phyloP scores from a whole-genome alignment of 2,888 invertebrate species.

The Melikaiella ostensackeni region DNA sequence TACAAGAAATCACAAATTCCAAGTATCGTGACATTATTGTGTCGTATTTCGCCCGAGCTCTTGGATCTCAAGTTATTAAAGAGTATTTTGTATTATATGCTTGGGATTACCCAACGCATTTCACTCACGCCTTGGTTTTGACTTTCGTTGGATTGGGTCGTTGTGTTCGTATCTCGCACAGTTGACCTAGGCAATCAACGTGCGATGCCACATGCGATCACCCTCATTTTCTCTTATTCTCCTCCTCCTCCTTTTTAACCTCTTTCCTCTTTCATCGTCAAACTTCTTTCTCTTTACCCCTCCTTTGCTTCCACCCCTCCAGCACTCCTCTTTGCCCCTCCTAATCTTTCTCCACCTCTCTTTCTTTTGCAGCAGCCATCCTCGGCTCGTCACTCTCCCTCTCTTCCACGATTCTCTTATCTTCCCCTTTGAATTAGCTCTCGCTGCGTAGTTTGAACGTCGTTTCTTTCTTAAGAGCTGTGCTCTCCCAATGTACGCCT shows the following conservation, averaged over 20 bases:
- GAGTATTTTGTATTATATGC: conserved; percentile 34
- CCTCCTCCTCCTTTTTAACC: neutral
- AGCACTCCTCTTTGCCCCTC: conserved; percentile 28
- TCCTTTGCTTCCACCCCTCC: neutral
- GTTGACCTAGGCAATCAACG: conserved; percentile 17
- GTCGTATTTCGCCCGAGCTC: conserved; percentile 14
- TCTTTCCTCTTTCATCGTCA: conserved; percentile 1
- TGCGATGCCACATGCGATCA: conserved; percentile 30
- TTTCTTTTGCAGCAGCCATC: conserved; percentile 33
- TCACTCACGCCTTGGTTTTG: conserved; percentile 51
- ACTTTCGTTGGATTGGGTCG: conserved; percentile 1
- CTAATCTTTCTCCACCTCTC: conserved; percentile 41
- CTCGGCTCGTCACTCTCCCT: conserved; percentile 35
- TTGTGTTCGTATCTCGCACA: neutral
- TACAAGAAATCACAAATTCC: neutral
- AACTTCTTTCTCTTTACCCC: conserved; percentile 39
- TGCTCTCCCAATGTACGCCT: conserved; percentile 6
- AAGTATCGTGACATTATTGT: neutral
- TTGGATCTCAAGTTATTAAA: neutral
- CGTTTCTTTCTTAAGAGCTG: conserved; percentile 42
- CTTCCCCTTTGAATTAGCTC: conserved; percentile 61
- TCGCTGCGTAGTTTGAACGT: conserved; percentile 67
- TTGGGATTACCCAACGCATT: conserved; percentile 63
- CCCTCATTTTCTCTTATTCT: conserved; percentile 27
- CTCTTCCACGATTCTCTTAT: conserved; percentile 62